A percentile compares a stretch with the other conserved stretches of the same genome.
These are phyloP conservation scores for Yponomeuta sedellus DNA, from an alignment of 2,888 invertebrate species.

Conservation along the genomic window DNA sequence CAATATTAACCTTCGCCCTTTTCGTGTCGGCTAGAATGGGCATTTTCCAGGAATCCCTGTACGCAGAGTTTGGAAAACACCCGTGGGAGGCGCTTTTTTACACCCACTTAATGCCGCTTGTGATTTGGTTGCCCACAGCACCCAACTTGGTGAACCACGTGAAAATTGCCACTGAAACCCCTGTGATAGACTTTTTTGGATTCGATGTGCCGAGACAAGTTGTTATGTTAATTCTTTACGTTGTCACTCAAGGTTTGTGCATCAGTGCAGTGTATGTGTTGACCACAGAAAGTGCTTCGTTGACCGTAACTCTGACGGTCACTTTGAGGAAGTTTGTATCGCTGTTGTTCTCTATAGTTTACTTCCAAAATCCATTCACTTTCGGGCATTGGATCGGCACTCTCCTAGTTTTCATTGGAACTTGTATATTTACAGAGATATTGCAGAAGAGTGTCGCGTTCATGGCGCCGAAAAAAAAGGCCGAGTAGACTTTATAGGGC, in stretches of 20 bases:
- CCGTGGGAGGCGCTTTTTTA: constrained; percentile 92
- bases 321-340: constrained; percentile 97
- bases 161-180: constrained; percentile 81
- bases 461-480: constrained; percentile 55
- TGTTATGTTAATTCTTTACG: constrained; percentile 86
- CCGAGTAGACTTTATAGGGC: constrained; percentile 31
- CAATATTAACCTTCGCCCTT: constrained; percentile 89
- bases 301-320: constrained; percentile 96
- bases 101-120: constrained; percentile 93
- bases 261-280: constrained; percentile 96
- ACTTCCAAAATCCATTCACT: constrained; percentile 97
- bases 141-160: constrained; percentile 87
- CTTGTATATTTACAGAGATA: constrained; percentile 92
- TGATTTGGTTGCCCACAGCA: constrained; percentile 89
- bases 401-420: constrained; percentile 92
- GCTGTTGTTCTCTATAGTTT: constrained; percentile 94
- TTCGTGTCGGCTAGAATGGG: constrained; percentile 97
- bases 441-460: constrained; percentile 67
- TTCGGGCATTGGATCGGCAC: constrained; percentile 94
- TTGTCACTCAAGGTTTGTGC: constrained; percentile 93
- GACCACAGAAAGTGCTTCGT: constrained; percentile 94
- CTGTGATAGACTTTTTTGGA: constrained; percentile 77
- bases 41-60: constrained; percentile 93
- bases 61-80: constrained; percentile 91
- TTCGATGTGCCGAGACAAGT: constrained; percentile 84